Conservation (phyloP, 2,888 invertebrate genomes). For the Pollenia griseotomentosa region DNA sequence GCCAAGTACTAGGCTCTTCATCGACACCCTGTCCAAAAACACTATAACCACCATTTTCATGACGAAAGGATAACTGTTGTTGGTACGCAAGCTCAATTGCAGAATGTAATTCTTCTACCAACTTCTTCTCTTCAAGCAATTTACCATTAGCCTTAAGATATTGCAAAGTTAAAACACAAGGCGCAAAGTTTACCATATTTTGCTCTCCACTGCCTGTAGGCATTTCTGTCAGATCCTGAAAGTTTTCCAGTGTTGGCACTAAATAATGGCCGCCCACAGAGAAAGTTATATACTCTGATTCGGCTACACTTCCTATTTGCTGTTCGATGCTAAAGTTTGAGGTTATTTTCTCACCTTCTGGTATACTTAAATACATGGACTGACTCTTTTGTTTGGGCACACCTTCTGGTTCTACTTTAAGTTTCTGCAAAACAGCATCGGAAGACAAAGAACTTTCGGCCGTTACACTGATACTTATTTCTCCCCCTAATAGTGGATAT, state of each 20-base stretch:
- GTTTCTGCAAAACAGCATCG: slow-evolving; percentile 88
- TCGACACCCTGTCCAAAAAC: slow-evolving; percentile 88
- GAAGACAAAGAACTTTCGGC: slow-evolving; percentile 84
- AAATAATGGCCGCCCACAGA: slow-evolving; percentile 85
- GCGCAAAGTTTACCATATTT: slow-evolving; percentile 95
- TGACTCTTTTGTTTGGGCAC: slow-evolving; percentile 84
- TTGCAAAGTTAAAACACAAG: slow-evolving; percentile 93
- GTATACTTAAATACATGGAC: slow-evolving; percentile 31
- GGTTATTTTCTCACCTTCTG: slow-evolving; percentile 28
- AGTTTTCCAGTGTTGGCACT: slow-evolving; percentile 85
- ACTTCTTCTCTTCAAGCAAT: slow-evolving; percentile 10
- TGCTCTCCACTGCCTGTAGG: slow-evolving; percentile 97
- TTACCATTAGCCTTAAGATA: slow-evolving; percentile 87
- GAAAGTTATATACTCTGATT: slow-evolving; percentile 86
- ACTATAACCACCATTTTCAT: slow-evolving; percentile 90
- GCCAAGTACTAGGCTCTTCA: slow-evolving; percentile 88
- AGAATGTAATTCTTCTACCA: slow-evolving; percentile 84
- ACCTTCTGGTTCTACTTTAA: slow-evolving; percentile 90
- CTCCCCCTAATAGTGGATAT: slow-evolving; percentile 88
- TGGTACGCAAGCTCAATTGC: slow-evolving; percentile 87
- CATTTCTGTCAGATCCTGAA: slow-evolving; percentile 89
- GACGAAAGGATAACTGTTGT: slow-evolving; percentile 89
- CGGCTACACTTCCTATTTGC: slow-evolving; percentile 86
- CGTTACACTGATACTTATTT: slow-evolving; percentile 88
- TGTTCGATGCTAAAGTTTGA: slow-evolving; percentile 85